Evolutionary conservation across 2,113 vertebrate species (phyloP), one percentile per base, ranked within the genome.

Genomic region (Poeciliopsis prolifica): DNA sequence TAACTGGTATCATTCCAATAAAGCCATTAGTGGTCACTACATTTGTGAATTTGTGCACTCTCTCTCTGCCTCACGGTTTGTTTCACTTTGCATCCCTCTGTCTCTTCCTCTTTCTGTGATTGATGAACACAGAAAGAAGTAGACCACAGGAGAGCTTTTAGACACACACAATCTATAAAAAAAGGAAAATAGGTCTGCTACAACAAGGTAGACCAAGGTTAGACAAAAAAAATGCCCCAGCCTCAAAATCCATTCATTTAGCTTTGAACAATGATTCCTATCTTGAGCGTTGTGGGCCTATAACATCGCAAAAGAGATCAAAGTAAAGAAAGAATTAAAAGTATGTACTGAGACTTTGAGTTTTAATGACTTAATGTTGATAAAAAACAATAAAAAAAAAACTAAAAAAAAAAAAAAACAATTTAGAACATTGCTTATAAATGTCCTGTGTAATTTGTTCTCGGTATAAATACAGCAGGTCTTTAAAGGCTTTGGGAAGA

Each of bases 1-100:
- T 91, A 92, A 90, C 91, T 93, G 92, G 91, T 91, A 90, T 86
- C 86, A 79, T 90, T 92, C 93, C 92, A 94, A 89, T 91, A 90
- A 92, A 93, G 87, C 91, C 89, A 94, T 94, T 93, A 94, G 89
- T 80, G 65, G 44, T 86, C 82, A 65, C 74, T 78, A 42, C 74
- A 85, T 82, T 88, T 79, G 74, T 82, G 80, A 77, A 72, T 75
- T 83, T 78, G 68, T 69, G 84, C 86, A 61, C 76, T 82, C 75
- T 24, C 26, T 60, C 33, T 51, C 28, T 61, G 61, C 5, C 62
- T 37, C 31, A 24, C 22, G 0, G 0, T 54, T 60, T 58, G 71
- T n/a, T 29, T 65, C 54, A 22, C 70, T 72, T 37, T 14, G 28
- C 58, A 12, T 61, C 58, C 65, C 68, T 61, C 70, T 0, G 9